phyloP scores from a whole-genome alignment of 2,113 vertebrate species.

The Spilogale gracilis region DNA sequence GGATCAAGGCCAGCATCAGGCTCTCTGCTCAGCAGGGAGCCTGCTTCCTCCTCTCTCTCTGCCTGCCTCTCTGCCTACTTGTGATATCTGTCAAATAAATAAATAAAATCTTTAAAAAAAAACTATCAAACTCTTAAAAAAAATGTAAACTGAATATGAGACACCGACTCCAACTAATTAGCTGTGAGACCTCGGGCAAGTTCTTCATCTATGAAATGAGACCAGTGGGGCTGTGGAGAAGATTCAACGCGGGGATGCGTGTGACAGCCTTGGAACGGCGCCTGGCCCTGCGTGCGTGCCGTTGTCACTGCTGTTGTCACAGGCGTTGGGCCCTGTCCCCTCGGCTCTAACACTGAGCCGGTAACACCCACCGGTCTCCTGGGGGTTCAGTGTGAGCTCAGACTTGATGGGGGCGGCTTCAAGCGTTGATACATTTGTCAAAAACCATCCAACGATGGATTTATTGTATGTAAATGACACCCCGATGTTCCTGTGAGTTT shows the following conservation, averaged over 20 bases:
- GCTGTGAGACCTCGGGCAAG: background rate
- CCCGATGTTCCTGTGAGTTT: background rate
- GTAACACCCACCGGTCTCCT: background rate
- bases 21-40: no score
- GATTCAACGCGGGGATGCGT: background rate
- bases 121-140: no score
- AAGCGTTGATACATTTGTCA: background rate
- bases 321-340: background rate
- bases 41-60: no score
- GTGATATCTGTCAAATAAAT: no score
- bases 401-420: background rate
- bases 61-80: no score
- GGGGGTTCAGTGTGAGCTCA: background rate
- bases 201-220: background rate
- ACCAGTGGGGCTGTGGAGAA: background rate
- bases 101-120: background rate
- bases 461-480: background rate
- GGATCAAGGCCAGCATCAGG: background rate
- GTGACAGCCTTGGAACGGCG: background rate
- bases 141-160: background rate
- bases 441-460: background rate
- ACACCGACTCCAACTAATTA: background rate
- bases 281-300: rapidly evolving
- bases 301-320: background rate
- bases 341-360: background rate